Percentiles rank a stretch among this genome's conserved stretches.
Evolutionary conservation across 2,888 invertebrate species (phyloP).

Genomic region (Drosophila sordidapex): DNA sequence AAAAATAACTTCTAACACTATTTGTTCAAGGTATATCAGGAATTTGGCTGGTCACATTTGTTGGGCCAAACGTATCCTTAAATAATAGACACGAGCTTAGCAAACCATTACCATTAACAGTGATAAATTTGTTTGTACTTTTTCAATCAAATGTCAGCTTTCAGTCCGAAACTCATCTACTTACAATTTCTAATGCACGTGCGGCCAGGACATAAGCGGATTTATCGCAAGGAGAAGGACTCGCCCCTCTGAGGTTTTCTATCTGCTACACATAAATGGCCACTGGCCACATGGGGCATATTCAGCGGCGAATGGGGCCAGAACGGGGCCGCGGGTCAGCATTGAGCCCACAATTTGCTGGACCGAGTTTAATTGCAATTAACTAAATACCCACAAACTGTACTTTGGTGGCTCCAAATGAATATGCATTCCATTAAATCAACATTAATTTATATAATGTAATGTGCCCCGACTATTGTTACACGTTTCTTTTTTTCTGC

Average conservation of each 20-base stretch:
- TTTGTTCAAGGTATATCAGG: not conserved
- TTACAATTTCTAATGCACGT: conserved; percentile 19
- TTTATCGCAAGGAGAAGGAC: conserved; percentile 17
- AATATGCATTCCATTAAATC: conserved; percentile 81
- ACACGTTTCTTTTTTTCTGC: conserved; percentile 10
- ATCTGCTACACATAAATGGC: conserved; percentile 15
- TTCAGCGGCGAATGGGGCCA: not conserved
- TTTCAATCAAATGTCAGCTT: conserved; percentile 45
- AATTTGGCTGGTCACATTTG: not conserved
- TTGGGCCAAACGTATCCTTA: not conserved
- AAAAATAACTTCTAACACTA: not conserved
- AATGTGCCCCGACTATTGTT: conserved; percentile 58
- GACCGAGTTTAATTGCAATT: conserved; percentile 72
- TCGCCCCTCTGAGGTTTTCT: conserved; percentile 14
- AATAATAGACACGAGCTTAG: not conserved
- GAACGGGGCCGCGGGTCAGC: not conserved
- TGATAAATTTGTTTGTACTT: conserved; percentile 6
- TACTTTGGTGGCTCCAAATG: conserved; percentile 52
- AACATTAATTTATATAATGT: conserved; percentile 80
- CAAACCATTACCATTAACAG: conserved; percentile 5
- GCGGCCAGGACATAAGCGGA: conserved; percentile 43
- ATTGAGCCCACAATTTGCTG: conserved; percentile 9
- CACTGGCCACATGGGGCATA: conserved; percentile 6
- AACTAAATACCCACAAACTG: conserved; percentile 70
- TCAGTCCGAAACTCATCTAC: conserved; percentile 9